phyloP scores from a whole-genome alignment of 2,888 invertebrate genomes.

The Idaea straminata region DNA sequence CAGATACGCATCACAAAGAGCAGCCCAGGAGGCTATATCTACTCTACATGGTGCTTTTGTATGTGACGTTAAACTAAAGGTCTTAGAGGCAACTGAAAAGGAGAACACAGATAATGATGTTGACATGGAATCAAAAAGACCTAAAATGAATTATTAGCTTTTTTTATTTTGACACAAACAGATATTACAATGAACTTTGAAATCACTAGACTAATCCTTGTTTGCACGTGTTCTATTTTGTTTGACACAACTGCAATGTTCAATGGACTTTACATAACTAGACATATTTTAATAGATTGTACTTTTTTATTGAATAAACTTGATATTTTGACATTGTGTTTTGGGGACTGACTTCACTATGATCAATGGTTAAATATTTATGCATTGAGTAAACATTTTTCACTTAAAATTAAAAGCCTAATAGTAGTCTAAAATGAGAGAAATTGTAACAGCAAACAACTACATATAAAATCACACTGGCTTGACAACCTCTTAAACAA shows the following conservation, averaged over 20 bases:
- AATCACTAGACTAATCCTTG: neutral
- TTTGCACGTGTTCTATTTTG: neutral
- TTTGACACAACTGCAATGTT: neutral
- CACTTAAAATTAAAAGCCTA: too few species aligned
- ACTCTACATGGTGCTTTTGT: constrained; percentile 90
- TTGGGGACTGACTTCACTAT: neutral
- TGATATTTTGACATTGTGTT: neutral
- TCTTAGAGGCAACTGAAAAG: constrained; percentile 92
- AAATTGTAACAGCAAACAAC: neutral
- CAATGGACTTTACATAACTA: neutral
- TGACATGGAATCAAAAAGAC: constrained; percentile 4
- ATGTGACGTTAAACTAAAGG: constrained; percentile 90
- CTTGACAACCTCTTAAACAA: constrained; percentile 20
- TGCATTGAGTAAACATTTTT: neutral
- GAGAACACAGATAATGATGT: constrained; percentile 18
- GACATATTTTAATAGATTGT: neutral
- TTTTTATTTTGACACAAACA: constrained; percentile 5
- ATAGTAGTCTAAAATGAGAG: too few species aligned
- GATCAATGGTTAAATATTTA: neutral
- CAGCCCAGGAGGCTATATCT: constrained; percentile 87
- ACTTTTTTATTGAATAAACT: constrained; percentile 1
- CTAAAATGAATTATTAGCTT: neutral
- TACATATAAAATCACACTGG: constrained; percentile 8
- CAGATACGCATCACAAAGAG: constrained; percentile 88
- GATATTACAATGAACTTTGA: constrained; percentile 3